Evolutionary conservation across 1,140 invertebrate genomes (phyloP), one percentile per base, ranked within the genome.

Genomic region (Archivesica marissinica): DNA sequence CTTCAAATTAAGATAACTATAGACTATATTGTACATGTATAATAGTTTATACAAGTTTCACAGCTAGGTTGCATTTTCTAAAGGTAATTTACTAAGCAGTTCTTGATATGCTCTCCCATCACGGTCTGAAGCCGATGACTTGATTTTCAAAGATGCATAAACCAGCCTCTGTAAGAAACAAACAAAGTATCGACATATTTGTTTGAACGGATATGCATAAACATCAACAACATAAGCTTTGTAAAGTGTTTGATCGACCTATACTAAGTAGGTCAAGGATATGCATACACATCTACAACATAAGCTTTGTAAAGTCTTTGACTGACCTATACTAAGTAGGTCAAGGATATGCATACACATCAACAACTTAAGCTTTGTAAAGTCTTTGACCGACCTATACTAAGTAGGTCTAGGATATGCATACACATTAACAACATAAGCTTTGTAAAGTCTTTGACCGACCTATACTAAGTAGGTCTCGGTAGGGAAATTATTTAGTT

Each of bases 31-130:
- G n/a, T n/a, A n/a, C n/a, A n/a, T n/a, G n/a, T n/a, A n/a, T n/a
- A n/a, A n/a, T n/a, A n/a, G n/a, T n/a, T n/a, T n/a, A n/a, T n/a
- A n/a, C n/a, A 54, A 54, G 50, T 54, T 54, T 25, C 23, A 4
- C 38, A 20, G 44, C 59, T 86, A 88, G 25, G 85, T 77, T 30
- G 81, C 81, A 30, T 76, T 86, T 78, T 88, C 87, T 28, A 86
- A 56, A 4, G 85, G 50, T 20, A 88, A 39, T 76, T 81, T 88
- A 66, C 28, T 76, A 33, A 78, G 44, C 17, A 88, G 70, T 6
- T 86, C 85, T 39, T 64, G 52, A 44, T 72, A 86, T 20, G 38
- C 82, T 59, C 56, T 85, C 2, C 66, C 68, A 44, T 56, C 61
- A n/a, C 59, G 52, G 17, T 38, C 25, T 0, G 70, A 23, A 39